Evolutionary conservation across 37 sponge, comb jelly and placozoan genomes (phyloP), one percentile per base, ranked within the genome.

Genomic region (Amphimedon queenslandica): DNA sequence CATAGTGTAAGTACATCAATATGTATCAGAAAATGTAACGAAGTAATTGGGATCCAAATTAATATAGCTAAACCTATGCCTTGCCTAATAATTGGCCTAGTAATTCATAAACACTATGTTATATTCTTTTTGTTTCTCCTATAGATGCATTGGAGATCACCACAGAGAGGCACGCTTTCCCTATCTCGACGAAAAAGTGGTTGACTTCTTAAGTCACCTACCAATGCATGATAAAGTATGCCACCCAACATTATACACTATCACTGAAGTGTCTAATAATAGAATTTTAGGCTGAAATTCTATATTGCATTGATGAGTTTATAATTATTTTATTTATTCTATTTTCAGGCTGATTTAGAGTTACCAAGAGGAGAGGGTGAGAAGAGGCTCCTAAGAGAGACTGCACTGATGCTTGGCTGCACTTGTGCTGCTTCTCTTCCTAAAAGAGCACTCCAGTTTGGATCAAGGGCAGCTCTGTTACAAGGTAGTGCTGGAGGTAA

Each of bases 391-490:
- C 86, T 98, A 53, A 66, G 99, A 29, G 77, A 95, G 43, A 93
- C 81, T 11, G 99, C 96, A 3, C 27, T 8, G 0, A 40, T 86
- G 27, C 88, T 95, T 8, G 93, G 90, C 36, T 88, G 99, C 42
- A 68, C 55, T 37, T 29, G 57, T 31, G 80, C 85, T 42, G 70
- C 85, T 37, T 28, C n/a, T 3, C 69, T 89, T 0, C 96, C 93
- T 0, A 98, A 98, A 64, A 71, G 82, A 73, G 99, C 99, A 41
- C 95, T 98, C 24, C 99, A 98, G 91, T 98, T 98, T 82, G 99
- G 99, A 11, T 87, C 93, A 1, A 67, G 88, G 24, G 84, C 92
- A 42, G 99, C 93, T 31, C 92, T 92, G 51, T 38, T 94, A 31
- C 58, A 79, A 10, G 93, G 93, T 6, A 57, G 71, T 35, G 79